These are phyloP conservation scores for Lampris megalopsis DNA, from an alignment of 2,113 vertebrate species.

Conservation along the genomic window DNA sequence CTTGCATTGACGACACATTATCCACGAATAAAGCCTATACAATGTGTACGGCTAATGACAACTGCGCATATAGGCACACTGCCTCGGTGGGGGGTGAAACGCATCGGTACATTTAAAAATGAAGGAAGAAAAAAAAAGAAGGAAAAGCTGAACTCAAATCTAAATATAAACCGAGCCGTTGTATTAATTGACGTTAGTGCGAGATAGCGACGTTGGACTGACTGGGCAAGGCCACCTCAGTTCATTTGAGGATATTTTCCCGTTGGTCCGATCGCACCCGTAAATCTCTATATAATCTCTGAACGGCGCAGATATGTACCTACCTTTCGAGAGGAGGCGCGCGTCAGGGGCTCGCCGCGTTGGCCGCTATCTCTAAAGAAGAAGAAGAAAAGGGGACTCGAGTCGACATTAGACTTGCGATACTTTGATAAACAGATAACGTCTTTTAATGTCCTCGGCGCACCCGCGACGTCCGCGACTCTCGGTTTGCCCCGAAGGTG, in stretches of 20 bases:
- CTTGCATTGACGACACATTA: constrained; percentile 22
- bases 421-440: constrained; percentile 44
- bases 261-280: constrained; percentile 27
- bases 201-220: constrained; percentile 8
- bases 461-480: constrained; percentile 58
- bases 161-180: background rate
- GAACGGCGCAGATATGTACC: constrained; percentile 19
- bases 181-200: background rate
- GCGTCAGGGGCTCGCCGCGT: background rate
- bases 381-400: background rate
- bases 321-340: constrained; percentile 35
- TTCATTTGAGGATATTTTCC: constrained; percentile 31
- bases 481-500: constrained; percentile 49
- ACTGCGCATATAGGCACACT: constrained; percentile 32
- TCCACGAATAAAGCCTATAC: background rate
- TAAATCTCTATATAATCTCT: background rate
- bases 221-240: constrained; percentile 7
- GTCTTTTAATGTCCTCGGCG: constrained; percentile 62
- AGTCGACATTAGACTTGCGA: background rate
- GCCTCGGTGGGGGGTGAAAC: background rate
- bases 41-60: constrained; percentile 18
- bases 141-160: too few relatives aligned
- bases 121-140: too few relatives aligned
- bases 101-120: background rate
- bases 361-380: background rate